phyloP scores from a whole-genome alignment of 2,797 vertebrate species.

The Takifugu ocellatus region DNA sequence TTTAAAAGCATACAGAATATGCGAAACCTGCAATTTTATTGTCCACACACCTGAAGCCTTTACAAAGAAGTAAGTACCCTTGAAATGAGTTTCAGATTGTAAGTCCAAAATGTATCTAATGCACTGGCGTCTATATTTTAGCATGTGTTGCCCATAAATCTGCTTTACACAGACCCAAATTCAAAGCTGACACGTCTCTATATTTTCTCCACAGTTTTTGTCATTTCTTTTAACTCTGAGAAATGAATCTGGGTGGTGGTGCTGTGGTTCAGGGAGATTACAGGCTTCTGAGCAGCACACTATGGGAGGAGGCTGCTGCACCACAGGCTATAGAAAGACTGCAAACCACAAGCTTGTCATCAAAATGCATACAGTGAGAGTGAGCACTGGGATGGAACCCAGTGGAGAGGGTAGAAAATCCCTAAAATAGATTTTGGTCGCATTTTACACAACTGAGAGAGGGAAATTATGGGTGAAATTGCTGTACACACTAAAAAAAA shows the following conservation, averaged over 20 bases:
- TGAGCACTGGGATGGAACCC: constrained; percentile 16
- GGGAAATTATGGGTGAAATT: neutral
- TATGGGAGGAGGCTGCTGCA: constrained; percentile 64
- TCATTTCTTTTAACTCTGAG: constrained; percentile 42
- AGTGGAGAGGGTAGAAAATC: constrained; percentile 3
- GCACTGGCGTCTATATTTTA: constrained; percentile 9
- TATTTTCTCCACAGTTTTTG: constrained; percentile 24
- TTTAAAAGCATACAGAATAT: no score
- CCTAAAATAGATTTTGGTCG: neutral
- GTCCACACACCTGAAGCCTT: no score
- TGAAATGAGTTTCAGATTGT: no score
- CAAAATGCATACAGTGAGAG: constrained; percentile 37
- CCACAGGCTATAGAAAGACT: constrained; percentile 65
- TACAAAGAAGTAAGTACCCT: no score
- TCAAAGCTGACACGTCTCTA: constrained; percentile 26
- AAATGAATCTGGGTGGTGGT: constrained; percentile 59
- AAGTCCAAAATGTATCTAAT: neutral
- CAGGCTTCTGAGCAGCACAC: constrained; percentile 53
- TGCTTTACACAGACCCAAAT: constrained; percentile 14
- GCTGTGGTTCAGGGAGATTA: constrained; percentile 64
- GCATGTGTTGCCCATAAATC: neutral
- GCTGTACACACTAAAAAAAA: neutral
- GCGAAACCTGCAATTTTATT: no score
- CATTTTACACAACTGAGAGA: neutral
- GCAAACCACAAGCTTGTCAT: constrained; percentile 60